Conservation (phyloP, 2,113 vertebrate species). For the Plectropomus leopardus region DNA sequence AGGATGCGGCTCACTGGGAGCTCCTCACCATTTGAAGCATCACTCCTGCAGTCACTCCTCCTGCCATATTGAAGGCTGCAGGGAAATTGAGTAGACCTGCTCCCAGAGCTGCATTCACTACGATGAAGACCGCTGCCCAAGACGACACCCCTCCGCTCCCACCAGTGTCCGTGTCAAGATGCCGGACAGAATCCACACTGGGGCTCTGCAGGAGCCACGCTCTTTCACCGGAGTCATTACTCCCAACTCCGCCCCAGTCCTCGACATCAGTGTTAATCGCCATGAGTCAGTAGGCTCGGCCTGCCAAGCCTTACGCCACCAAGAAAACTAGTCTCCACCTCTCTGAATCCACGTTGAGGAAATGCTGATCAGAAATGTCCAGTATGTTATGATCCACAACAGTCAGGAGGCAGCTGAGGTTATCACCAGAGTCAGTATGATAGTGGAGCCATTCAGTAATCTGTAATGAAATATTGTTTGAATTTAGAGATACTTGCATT, state of each 20-base stretch:
- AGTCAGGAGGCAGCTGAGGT: slow-evolving; percentile 1
- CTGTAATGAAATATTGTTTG: slow-evolving; percentile 52
- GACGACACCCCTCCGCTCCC: slow-evolving; percentile 74
- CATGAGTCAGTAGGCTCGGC: slow-evolving; percentile 73
- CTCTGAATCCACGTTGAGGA: neutral
- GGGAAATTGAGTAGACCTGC: slow-evolving; percentile 98
- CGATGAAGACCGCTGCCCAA: slow-evolving; percentile 92
- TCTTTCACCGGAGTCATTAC: slow-evolving; percentile 88
- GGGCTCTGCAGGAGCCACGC: slow-evolving; percentile 94
- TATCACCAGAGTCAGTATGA: neutral
- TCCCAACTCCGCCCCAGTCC: slow-evolving; percentile 86
- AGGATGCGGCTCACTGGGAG: neutral
- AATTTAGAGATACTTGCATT: neutral
- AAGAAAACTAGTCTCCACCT: neutral
- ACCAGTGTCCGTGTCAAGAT: slow-evolving; percentile 59
- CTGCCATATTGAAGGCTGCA: slow-evolving; percentile 94
- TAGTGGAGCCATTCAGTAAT: slow-evolving; percentile 14
- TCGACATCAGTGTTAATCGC: slow-evolving; percentile 89
- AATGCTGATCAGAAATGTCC: neutral
- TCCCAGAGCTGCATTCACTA: slow-evolving; percentile 95
- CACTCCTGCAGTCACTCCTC: slow-evolving; percentile 90
- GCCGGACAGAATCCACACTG: slow-evolving; percentile 85
- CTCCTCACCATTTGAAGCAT: slow-evolving; percentile 91
- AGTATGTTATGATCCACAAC: neutral
- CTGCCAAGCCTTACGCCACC: slow-evolving; percentile 1